These are phyloP conservation scores for Ptychobarbus kaznakovi DNA, from an alignment of 2,797 vertebrate species.

Conservation along the genomic window DNA sequence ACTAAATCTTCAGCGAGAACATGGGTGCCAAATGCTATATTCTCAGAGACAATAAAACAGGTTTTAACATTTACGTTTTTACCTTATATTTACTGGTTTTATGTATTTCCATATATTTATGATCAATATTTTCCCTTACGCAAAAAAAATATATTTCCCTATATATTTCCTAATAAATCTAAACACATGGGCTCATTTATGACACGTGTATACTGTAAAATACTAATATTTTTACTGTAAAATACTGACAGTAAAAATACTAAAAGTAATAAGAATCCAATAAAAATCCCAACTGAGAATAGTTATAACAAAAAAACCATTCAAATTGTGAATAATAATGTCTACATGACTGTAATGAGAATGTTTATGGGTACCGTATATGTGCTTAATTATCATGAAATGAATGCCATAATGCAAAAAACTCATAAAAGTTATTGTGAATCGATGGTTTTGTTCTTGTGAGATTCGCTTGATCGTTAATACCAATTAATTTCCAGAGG, in stretches of 20 bases:
- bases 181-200: not conserved
- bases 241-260: not conserved
- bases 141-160: too few relatives aligned
- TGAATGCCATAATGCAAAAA: not conserved
- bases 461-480: constrained; percentile 13
- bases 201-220: not conserved
- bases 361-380: not conserved
- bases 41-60: not conserved
- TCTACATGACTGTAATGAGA: not conserved
- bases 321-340: not conserved
- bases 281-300: not conserved
- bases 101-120: not conserved
- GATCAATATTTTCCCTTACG: too few relatives aligned
- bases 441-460: not conserved
- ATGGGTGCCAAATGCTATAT: not conserved
- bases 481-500: constrained; percentile 34
- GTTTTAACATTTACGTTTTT: not conserved
- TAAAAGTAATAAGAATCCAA: not conserved
- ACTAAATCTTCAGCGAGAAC: not conserved
- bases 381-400: not conserved
- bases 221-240: not conserved
- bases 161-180: not conserved
- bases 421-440: not conserved
- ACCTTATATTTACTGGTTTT: not conserved
- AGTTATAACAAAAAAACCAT: not conserved